phyloP scores from a whole-genome alignment of 2,113 vertebrate genomes.

The Apistogramma diplotaenia region DNA sequence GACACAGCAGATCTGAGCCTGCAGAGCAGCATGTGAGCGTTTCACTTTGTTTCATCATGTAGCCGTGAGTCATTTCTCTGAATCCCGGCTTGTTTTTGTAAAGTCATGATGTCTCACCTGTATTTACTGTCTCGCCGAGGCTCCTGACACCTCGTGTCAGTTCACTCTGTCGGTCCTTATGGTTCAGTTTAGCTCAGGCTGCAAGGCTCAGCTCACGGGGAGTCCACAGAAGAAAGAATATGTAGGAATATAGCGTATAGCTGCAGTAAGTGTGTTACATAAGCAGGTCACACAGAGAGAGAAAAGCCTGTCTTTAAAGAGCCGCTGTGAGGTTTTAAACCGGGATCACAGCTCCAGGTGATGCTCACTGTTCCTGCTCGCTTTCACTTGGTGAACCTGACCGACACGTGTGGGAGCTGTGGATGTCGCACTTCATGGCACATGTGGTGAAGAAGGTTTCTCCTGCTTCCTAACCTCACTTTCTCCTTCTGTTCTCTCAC shows the following conservation, averaged over 20 bases:
- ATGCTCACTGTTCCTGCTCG: too few relatives aligned
- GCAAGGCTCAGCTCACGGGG: not conserved
- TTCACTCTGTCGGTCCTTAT: not conserved
- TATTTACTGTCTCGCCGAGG: not conserved
- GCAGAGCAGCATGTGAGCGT: not conserved
- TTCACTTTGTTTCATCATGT: not conserved
- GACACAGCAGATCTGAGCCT: constrained; percentile 2
- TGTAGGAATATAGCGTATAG: not conserved
- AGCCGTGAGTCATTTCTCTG: not conserved
- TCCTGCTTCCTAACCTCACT: not conserved
- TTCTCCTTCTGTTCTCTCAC: too few relatives aligned
- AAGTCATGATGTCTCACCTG: not conserved
- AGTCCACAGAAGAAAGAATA: too few relatives aligned
- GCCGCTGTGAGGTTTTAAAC: not conserved
- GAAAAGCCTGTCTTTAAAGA: not conserved
- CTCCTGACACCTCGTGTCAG: not conserved
- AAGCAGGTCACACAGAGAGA: not conserved
- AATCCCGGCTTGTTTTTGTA: not conserved
- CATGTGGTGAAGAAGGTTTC: not conserved
- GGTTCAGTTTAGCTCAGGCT: not conserved
- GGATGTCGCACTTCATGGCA: too few relatives aligned
- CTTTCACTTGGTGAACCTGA: too few relatives aligned
- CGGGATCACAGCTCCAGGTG: not conserved
- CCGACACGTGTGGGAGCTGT: too few relatives aligned
- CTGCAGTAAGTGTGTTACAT: not conserved